These are phyloP conservation scores for Rhynchopsitta pachyrhyncha DNA, from an alignment of 2,113 vertebrate genomes.

Conservation along the genomic window DNA sequence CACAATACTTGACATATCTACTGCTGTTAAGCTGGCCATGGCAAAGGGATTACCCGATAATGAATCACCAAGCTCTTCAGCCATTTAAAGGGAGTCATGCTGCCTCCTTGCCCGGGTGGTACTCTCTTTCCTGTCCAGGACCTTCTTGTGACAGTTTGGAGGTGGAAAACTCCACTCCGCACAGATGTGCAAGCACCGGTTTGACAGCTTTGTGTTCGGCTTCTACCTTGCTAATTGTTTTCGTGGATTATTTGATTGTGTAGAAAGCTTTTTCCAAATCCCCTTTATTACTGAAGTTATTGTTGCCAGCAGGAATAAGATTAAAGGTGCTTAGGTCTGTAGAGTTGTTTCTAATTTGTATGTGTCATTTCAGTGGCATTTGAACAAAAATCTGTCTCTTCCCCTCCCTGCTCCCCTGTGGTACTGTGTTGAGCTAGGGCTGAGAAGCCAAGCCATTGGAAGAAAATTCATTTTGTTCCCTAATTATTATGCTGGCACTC, in stretches of 20 bases:
- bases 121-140: not conserved
- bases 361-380: constrained; percentile 79
- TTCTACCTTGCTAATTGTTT: constrained; percentile 82
- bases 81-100: not conserved
- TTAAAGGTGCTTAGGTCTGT: constrained; percentile 84
- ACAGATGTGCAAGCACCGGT: constrained; percentile 43
- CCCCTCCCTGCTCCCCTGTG: constrained; percentile 67
- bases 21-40: constrained; percentile 31
- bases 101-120: not conserved
- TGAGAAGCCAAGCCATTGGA: constrained; percentile 80
- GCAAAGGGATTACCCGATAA: constrained; percentile 53
- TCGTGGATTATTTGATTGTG: constrained; percentile 79
- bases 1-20: constrained; percentile 26
- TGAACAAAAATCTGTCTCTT: constrained; percentile 75
- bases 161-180: constrained; percentile 54
- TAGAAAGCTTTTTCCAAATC: constrained; percentile 81
- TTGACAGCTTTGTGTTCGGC: constrained; percentile 66
- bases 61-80: constrained; percentile 39
- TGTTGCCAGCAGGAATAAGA: constrained; percentile 83
- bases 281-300: constrained; percentile 81
- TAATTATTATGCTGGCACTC: constrained; percentile 90
- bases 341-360: constrained; percentile 83
- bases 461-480: constrained; percentile 88
- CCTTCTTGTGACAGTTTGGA: not conserved
- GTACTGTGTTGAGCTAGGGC: constrained; percentile 77